Conservation (phyloP, 1,140 invertebrate genomes). For the Drosophila lacteicornis region DNA sequence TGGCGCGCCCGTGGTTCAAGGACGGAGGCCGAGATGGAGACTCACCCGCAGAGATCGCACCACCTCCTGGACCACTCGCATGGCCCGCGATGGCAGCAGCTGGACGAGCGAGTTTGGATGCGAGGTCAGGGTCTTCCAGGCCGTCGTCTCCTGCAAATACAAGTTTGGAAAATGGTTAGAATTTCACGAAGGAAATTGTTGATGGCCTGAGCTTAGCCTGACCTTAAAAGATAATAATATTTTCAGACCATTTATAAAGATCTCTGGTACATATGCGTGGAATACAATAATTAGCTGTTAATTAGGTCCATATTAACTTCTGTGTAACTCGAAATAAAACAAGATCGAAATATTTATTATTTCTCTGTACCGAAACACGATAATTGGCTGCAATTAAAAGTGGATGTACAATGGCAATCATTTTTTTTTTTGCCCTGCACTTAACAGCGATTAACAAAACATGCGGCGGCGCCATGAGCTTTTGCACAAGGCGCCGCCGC, state of each 20-base stretch:
- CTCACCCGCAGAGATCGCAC: conserved; percentile 82
- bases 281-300: too few relatives aligned
- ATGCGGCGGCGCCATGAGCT: conserved; percentile 45
- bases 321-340: neutral
- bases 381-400: neutral
- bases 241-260: too few relatives aligned
- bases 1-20: conserved; percentile 24
- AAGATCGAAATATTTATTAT: neutral
- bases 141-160: conserved; percentile 79
- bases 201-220: too few relatives aligned
- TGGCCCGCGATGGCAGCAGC: conserved; percentile 79
- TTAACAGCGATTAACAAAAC: conserved; percentile 59
- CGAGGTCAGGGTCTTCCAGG: conserved; percentile 84
- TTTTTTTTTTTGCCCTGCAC: conserved; percentile 26
- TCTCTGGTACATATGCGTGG: too few relatives aligned
- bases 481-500: too few relatives aligned
- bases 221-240: too few relatives aligned
- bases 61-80: conserved; percentile 84
- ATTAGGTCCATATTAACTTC: too few relatives aligned
- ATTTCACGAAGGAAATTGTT: neutral
- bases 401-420: neutral
- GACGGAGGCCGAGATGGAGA: conserved; percentile 7
- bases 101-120: conserved; percentile 84
- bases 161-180: conserved; percentile 16
- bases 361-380: neutral